These are phyloP conservation scores for Blastomussa wellsi DNA, from an alignment of 92 coral and sea anemone species.

Conservation along the genomic window DNA sequence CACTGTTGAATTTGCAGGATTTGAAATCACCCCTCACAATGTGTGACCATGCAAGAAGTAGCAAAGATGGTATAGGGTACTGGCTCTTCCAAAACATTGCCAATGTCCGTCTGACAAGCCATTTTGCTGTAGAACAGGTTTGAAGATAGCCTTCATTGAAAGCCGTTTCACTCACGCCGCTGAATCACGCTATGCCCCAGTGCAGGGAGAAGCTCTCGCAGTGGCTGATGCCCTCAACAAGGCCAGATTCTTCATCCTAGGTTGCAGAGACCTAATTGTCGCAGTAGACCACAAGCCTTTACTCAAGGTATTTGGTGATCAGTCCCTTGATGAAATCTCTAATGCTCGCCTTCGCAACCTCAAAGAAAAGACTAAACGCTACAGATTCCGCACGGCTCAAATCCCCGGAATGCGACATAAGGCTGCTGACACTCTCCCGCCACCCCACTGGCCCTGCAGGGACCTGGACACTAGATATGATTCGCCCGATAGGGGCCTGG, in stretches of 20 bases:
- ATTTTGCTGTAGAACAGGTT: constrained; percentile 59
- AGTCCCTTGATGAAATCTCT: constrained; percentile 36
- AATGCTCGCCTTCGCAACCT: constrained; percentile 61
- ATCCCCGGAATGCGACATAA: constrained; percentile 58
- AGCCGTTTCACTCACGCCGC: constrained; percentile 66
- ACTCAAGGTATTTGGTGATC: constrained; percentile 43
- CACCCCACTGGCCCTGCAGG: too few relatives aligned
- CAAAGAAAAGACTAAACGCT: constrained; percentile 58
- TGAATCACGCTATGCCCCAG: constrained; percentile 59
- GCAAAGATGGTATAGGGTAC: constrained; percentile 42
- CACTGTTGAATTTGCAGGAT: too few relatives aligned
- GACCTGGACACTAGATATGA: too few relatives aligned
- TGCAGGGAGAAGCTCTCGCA: constrained; percentile 59
- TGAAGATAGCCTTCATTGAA: constrained; percentile 59
- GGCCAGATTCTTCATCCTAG: constrained; percentile 49
- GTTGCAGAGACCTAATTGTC: constrained; percentile 51
- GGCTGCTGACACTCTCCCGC: constrained; percentile 49
- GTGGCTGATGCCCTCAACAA: constrained; percentile 67
- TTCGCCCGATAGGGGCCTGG: too few relatives aligned
- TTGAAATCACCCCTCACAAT: too few relatives aligned
- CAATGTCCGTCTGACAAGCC: constrained; percentile 42
- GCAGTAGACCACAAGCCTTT: constrained; percentile 48
- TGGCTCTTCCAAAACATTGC: constrained; percentile 64
- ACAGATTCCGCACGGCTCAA: constrained; percentile 37
- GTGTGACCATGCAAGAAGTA: too few relatives aligned